phyloP scores from a whole-genome alignment of 2,888 invertebrate species.

The Stenichneumon culpator region DNA sequence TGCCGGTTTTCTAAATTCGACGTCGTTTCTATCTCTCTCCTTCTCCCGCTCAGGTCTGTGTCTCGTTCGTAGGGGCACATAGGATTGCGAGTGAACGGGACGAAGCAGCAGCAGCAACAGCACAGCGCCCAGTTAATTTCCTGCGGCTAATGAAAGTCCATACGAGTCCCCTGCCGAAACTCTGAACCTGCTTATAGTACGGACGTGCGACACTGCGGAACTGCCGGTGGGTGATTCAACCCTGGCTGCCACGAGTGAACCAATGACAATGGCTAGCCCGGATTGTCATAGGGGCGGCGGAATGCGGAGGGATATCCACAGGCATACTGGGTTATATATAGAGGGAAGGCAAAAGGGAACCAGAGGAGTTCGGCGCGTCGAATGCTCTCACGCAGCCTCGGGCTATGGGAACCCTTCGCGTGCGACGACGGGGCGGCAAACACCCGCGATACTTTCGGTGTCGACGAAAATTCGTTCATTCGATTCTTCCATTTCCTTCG shows the following conservation, averaged over 20 bases:
- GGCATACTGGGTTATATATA: conserved; percentile 8
- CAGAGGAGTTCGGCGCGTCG: conserved; percentile 51
- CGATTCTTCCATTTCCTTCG: conserved; percentile 67
- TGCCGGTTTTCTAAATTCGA: conserved; percentile 3
- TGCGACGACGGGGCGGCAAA: conserved; percentile 5
- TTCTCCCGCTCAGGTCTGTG: conserved; percentile 36
- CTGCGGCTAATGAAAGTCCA: conserved; percentile 83
- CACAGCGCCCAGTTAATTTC: conserved; percentile 82
- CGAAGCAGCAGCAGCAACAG: conserved; percentile 39
- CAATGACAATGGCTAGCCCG: conserved; percentile 59
- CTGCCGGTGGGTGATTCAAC: conserved; percentile 50
- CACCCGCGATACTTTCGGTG: conserved; percentile 36
- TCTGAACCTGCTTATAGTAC: conserved; percentile 55
- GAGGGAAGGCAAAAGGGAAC: conserved; percentile 15
- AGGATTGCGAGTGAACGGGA: conserved; percentile 48
- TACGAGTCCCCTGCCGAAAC: conserved; percentile 61
- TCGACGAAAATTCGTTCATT: conserved; percentile 59
- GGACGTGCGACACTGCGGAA: conserved; percentile 52
- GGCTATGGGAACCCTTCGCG: conserved; percentile 58
- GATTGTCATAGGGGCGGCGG: conserved; percentile 38
- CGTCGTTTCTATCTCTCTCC: conserved; percentile 14
- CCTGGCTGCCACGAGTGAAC: conserved; percentile 47
- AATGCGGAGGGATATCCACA: conserved; percentile 36
- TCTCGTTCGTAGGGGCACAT: conserved; percentile 35
- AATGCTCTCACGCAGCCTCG: conserved; percentile 63